Base-by-base conservation (phyloP, 1,140 invertebrate genomes). In the Macrobrachium rosenbergii region DNA sequence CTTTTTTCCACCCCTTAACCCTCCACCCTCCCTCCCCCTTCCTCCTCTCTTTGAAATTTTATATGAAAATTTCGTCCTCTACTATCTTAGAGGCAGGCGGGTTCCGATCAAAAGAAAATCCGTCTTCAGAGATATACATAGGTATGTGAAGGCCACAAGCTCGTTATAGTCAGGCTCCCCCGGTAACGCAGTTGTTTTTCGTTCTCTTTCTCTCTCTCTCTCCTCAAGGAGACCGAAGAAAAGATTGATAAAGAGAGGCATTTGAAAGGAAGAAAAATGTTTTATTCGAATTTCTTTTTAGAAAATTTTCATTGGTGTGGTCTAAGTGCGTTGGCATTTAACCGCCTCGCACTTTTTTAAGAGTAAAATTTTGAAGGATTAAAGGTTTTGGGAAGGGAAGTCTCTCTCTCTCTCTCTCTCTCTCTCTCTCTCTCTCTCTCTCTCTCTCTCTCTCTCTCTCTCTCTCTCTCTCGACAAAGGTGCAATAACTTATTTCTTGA, bases 51-150 rank as follows among this genome's bases (percentile, higher is more conserved):
- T 28, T 23, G 52, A 52, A 52, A 52, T 52, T 12, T 5, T 52
- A 52, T 52, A 10, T 52, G 52, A 52, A 52, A 52, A 52, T 52
- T 52, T 12, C 52, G 52, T 52, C 52, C 79, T 21, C 75, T 37
- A 77, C 75, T 77, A 12, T 52, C 52, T 52, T 52, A 52, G 52
- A 52, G 52, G 52, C 2, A 8, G 52, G 52, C 43, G 79, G 79
- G 19, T 63, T 64, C 17, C 63, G 82, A 83, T 83, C 82, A 83
- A 83, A 83, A 73, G 76, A 76, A 83, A 76, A 21, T 83, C 76
- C 21, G 58, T 37, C 72, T 45, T 23, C 52, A 23, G 63, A 76
- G 82, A 76, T 83, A 83, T 12, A 52, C 52, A 52, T 14, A 83
- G 82, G 72, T 43, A 75, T 23, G 72, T 75, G 17, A 59, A 75